Evolutionary conservation across 2,797 vertebrate genomes (phyloP).

Genomic region (Aldrovandia affinis): DNA sequence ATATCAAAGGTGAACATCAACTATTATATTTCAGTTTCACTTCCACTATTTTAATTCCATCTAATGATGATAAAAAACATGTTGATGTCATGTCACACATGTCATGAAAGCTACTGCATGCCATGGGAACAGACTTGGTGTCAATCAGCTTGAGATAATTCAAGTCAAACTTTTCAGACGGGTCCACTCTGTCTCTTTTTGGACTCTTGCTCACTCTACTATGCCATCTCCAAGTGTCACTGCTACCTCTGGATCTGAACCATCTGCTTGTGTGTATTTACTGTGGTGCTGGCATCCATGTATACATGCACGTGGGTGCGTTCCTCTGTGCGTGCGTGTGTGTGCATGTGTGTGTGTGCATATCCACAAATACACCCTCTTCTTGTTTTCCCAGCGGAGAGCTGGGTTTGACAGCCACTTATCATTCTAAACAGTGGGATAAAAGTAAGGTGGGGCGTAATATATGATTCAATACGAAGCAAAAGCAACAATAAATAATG

Average conservation of each 20-base stretch:
- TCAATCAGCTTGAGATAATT: neutral
- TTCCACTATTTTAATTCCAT: neutral
- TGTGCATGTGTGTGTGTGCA: slow-evolving; percentile 28
- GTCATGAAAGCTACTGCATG: neutral
- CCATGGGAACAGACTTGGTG: neutral
- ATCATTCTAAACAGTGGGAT: neutral
- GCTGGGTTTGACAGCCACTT: neutral
- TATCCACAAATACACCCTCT: neutral
- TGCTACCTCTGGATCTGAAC: neutral
- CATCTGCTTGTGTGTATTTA: neutral
- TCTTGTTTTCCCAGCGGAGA: neutral
- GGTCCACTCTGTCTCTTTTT: neutral
- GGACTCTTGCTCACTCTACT: neutral
- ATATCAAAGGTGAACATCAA: neutral
- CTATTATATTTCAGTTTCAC: neutral
- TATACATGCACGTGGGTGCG: neutral
- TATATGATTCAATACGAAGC: neutral
- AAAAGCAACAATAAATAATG: neutral
- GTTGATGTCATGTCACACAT: neutral
- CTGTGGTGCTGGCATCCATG: neutral
- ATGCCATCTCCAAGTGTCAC: neutral
- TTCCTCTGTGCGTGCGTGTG: slow-evolving; percentile 16
- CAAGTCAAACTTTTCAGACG: neutral
- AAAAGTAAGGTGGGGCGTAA: neutral
- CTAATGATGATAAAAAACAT: neutral